Evolutionary conservation across 2,797 vertebrate species (phyloP), one percentile per base, ranked within the genome.

Genomic region (Neopelma chrysocephalum): DNA sequence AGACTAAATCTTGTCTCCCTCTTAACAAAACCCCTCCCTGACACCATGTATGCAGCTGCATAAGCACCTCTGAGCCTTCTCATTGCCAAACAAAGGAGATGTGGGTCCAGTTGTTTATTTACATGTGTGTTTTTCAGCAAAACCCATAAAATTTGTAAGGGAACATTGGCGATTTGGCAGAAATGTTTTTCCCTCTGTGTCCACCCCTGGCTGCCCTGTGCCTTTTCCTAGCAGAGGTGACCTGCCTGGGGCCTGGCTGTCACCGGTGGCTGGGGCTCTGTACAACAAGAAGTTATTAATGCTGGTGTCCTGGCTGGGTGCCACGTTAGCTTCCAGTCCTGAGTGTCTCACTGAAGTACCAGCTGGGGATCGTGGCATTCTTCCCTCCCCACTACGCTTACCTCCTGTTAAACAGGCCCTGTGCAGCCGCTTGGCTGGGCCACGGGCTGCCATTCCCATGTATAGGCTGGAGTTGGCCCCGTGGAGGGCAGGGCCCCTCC

Each of bases 231-330:
- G 56, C 1, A 21, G 87, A 80, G 38, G 43, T 58, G 87, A 87
- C 62, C 81, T 0, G 0, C 61, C 54, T 0, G 0, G 32, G 66
- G 60, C 60, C 71, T 40, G 73, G 38, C 89, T 90, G 73, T 92
- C 69, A 43, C 42, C 2, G 1, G 68, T 10, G 38, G 48, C 62
- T 1, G 1, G 80, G 73, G 73, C 85, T 88, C 25, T 60, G 43
- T 42, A 68, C 91, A 96, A 90, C 70, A 94, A 94, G 86, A 84
- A 93, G 94, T 92, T 96, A 73, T 87, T 96, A 96, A 76, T 85
- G 90, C 93, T 61, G 83, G 68, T 81, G 57, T 65, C 88, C 95
- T 97, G 96, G 96, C 95, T 45, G 88, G 45, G 50, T 85, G 95
- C 96, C 96, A 96, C 0, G 1, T 53, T 84, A 93, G 93, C 96